phyloP scores from a whole-genome alignment of 2,797 vertebrate species.

The Sparus aurata region DNA sequence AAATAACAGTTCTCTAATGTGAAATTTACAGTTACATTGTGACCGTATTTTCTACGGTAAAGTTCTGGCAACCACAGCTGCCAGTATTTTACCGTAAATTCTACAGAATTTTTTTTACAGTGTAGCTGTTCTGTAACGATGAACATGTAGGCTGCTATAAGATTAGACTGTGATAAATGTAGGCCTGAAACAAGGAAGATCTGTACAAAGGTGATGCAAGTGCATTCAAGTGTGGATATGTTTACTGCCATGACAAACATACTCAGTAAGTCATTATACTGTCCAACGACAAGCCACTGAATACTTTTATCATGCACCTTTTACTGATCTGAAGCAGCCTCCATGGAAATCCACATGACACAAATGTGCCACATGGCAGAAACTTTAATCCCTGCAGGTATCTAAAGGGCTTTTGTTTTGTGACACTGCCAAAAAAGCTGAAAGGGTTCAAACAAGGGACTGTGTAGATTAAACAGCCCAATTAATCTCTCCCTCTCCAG shows the following conservation, averaged over 20 bases:
- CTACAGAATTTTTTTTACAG: too few relatives aligned
- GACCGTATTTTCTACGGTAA: too few relatives aligned
- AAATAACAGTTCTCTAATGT: too few relatives aligned
- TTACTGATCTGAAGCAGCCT: constrained; percentile 47
- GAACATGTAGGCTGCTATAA: too few relatives aligned
- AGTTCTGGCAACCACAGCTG: too few relatives aligned
- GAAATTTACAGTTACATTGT: too few relatives aligned
- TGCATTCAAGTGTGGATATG: not conserved
- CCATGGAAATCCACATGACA: constrained; percentile 47
- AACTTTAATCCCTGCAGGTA: constrained; percentile 62
- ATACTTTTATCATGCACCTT: constrained; percentile 30
- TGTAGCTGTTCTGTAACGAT: too few relatives aligned
- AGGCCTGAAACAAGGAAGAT: not conserved
- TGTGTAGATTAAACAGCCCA: constrained; percentile 63
- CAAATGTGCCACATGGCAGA: constrained; percentile 52
- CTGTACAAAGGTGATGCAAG: not conserved
- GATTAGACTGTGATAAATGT: not conserved
- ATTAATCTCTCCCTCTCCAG: constrained; percentile 70
- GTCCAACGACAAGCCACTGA: constrained; percentile 14
- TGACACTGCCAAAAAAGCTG: constrained; percentile 59
- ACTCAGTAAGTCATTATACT: constrained; percentile 8
- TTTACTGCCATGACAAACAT: constrained; percentile 14
- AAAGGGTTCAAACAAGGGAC: constrained; percentile 63
- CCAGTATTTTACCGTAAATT: too few relatives aligned
- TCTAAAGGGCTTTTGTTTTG: constrained; percentile 61